These are phyloP conservation scores for Aratinga solstitialis DNA, from an alignment of 2,797 vertebrate genomes.

Conservation along the genomic window DNA sequence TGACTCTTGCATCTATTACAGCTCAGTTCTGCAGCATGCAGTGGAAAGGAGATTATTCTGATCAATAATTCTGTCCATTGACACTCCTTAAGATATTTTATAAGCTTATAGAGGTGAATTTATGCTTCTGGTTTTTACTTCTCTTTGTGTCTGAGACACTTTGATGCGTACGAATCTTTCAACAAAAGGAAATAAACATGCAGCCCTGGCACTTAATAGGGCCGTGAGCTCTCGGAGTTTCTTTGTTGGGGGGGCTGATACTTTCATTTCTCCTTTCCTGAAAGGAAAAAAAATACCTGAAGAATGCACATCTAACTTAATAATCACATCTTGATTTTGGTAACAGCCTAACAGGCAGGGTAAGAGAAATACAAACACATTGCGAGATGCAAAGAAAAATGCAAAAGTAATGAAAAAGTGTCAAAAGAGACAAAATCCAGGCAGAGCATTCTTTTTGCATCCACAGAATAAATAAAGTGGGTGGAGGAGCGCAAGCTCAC, in stretches of 20 bases:
- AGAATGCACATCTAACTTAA: neutral
- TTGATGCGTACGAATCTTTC: neutral
- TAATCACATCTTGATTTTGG: neutral
- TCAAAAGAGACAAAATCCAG: neutral
- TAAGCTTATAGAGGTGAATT: constrained; percentile 22
- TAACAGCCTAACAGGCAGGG: neutral
- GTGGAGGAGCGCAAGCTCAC: neutral
- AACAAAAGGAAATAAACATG: neutral
- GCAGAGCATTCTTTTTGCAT: neutral
- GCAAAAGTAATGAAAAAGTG: neutral
- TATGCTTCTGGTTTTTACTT: neutral
- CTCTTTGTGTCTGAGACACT: neutral
- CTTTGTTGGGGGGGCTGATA: neutral
- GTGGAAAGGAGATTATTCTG: neutral
- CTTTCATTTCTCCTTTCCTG: neutral
- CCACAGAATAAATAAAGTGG: neutral
- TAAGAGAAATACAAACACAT: neutral
- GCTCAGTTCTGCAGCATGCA: neutral
- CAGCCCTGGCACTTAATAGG: neutral
- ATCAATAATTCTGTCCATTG: constrained; percentile 36
- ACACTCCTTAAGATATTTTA: neutral
- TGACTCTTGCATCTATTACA: neutral
- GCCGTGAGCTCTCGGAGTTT: neutral
- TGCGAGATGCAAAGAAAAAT: neutral
- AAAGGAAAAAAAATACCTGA: neutral